Base-by-base conservation (phyloP, 2,888 invertebrate species). In the Parnassius orleans region DNA sequence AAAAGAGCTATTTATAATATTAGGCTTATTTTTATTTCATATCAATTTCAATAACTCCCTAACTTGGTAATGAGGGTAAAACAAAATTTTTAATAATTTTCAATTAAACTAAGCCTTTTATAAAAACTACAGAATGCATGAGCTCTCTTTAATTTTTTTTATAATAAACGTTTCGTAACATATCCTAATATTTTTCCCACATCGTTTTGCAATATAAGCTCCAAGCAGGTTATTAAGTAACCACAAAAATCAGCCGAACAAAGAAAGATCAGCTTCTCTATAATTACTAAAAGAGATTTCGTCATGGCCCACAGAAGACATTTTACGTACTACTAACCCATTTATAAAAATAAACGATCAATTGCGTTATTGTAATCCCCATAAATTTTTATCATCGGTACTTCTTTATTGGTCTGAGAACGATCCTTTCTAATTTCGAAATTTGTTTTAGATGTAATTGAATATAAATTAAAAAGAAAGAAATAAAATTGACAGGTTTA, bases 211-310 rank as follows among this genome's bases (percentile, higher is more conserved):
- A 61, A 61, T 46, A 19, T 42, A 46, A 55, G 33, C 55, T 42
- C 44, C 54, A 51, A 59, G 63, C 59, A 52, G 52, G 59, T 63
- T 59, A 46, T 63, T 54, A 55, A 55, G 63, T 59, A 63, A 63
- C 55, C 33, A 33, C 55, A 59, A 41, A 63, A 63, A 48, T 55
- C 46, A 44, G 24, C 14, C 60, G 44, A 10, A 63, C 41, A 59
- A 55, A 63, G 59, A 61, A 12, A 11, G 3, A 46, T 3, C 24
- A 59, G 44, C 58, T 61, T 10, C 33, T 24, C 10, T 14, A 11
- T 11, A 24, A 53, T 52, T 11, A 56, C 24, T 43, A 51, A n/a
- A 51, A 12, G 33, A 51, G 51, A 15, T 56, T 61, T 61, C 60
- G 12, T 51, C 44, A 56, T n/a, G 7, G 9, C 15, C 10, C 9